Evolutionary conservation across 2,113 vertebrate species (phyloP), one percentile per base, ranked within the genome.

Genomic region (Cercocebus atys): DNA sequence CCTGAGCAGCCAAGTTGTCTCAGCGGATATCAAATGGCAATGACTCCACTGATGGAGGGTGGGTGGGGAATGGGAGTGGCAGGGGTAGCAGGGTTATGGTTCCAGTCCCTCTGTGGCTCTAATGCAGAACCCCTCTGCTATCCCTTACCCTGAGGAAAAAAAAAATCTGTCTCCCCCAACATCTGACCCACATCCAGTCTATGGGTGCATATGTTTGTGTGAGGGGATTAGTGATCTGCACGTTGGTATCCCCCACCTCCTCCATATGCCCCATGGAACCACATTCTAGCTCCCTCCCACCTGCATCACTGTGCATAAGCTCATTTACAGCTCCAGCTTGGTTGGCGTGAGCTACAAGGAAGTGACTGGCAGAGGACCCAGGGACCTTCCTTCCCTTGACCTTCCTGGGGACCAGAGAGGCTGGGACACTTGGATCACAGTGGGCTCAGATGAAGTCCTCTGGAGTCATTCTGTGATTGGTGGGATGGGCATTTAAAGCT

Each of bases 1-100:
- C 82, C 92, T 0, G 93, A 90, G 95, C 97, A 97, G 98, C 98
- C 97, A 97, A 92, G 95, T 98, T 88, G 97, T 98, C 96, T 97
- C 97, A 96, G 97, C 66, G 93, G 95, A 86, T 98, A 98, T 98
- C 98, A 96, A 97, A 98, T 98, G 92, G 97, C 98, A 97, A 59
- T 94, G 97, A 96, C 81, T 98, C 96, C 79, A 96, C 81, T 52
- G 64, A 55, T 68, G 52, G 75, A 45, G 8, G 35, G 87, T 68
- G 43, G 45, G 76, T 59, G 47, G 32, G 47, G 64, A 72, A 66
- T 78, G 87, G 81, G 79, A 61, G 64, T 80, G n/a, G 35, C 14
- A 9, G 20, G 11, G n/a, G 68, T 25, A 32, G 57, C 61, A 38
- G 80, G 80, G 64, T 61, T 66, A 92, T 61, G 94, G 96, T 94